These are phyloP conservation scores for Enteromius paludinosus DNA, from an alignment of 2,797 vertebrate species.

Conservation along the genomic window DNA sequence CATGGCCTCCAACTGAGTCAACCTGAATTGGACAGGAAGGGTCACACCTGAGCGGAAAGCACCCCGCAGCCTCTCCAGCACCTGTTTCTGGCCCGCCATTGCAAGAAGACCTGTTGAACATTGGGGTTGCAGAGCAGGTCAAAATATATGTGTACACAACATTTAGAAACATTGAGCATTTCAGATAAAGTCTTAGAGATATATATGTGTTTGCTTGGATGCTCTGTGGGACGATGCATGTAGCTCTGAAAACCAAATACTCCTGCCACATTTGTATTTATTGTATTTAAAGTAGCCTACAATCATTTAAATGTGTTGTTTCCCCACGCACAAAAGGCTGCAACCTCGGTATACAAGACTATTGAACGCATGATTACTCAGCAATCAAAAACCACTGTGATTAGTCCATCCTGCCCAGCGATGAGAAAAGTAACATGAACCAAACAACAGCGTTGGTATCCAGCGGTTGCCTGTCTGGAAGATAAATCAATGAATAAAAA, in stretches of 20 bases:
- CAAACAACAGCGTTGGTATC: not conserved
- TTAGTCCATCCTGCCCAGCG: not conserved
- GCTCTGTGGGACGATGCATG: too few species aligned
- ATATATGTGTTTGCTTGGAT: not conserved
- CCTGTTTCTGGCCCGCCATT: slow-evolving; percentile 72
- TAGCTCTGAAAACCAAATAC: not conserved
- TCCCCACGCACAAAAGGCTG: not conserved
- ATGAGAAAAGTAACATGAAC: slow-evolving; percentile 12
- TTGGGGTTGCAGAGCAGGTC: not conserved
- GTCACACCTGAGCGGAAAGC: slow-evolving; percentile 71
- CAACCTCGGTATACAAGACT: too few species aligned
- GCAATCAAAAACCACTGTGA: slow-evolving; percentile 7
- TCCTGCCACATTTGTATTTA: not conserved
- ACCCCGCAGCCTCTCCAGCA: slow-evolving; percentile 66
- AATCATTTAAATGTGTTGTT: not conserved
- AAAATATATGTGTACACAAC: not conserved
- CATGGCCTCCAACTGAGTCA: slow-evolving; percentile 70
- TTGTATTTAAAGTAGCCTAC: not conserved
- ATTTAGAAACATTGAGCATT: not conserved
- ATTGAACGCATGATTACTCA: not conserved
- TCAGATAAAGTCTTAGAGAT: not conserved
- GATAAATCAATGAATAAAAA: not conserved
- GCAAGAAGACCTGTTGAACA: slow-evolving; percentile 50
- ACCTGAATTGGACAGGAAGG: slow-evolving; percentile 69
- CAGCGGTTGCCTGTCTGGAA: not conserved